Percentiles rank a stretch among this genome's conserved stretches.
phyloP scores from a whole-genome alignment of 1,140 invertebrate genomes.

The Diuraphis noxia region DNA sequence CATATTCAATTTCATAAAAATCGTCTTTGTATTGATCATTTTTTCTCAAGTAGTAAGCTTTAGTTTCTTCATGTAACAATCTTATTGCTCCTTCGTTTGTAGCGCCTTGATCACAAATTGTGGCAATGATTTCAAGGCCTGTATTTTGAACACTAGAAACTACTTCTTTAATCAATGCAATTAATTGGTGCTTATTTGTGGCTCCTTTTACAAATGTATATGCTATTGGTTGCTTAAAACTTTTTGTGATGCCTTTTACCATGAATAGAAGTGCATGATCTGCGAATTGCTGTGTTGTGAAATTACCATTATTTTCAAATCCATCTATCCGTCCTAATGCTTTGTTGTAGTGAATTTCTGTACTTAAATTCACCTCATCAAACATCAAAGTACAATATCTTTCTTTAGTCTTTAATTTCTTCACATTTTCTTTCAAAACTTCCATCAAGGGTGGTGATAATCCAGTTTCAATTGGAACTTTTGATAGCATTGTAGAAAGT shows the following conservation, averaged over 20 bases:
- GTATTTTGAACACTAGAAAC: background rate
- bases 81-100: background rate
- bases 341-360: too few species aligned
- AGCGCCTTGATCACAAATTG: background rate
- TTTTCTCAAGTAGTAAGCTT: background rate
- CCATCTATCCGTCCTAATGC: too few species aligned
- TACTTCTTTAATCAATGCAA: slow-evolving; percentile 8
- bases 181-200: background rate
- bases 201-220: background rate
- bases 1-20: background rate
- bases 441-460: too few species aligned
- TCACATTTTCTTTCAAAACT: too few species aligned
- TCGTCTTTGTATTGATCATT: background rate
- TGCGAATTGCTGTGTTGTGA: too few species aligned
- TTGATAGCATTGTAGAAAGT: background rate
- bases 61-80: slow-evolving; percentile 10
- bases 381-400: too few species aligned
- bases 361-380: too few species aligned
- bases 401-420: too few species aligned
- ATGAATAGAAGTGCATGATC: too few species aligned
- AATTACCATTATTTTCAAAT: too few species aligned
- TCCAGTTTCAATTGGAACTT: background rate
- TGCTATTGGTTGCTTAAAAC: slow-evolving; percentile 20
- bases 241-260: background rate
- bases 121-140: background rate